Base-by-base conservation (phyloP, 1,140 invertebrate species). In the Papilio xuthus region DNA sequence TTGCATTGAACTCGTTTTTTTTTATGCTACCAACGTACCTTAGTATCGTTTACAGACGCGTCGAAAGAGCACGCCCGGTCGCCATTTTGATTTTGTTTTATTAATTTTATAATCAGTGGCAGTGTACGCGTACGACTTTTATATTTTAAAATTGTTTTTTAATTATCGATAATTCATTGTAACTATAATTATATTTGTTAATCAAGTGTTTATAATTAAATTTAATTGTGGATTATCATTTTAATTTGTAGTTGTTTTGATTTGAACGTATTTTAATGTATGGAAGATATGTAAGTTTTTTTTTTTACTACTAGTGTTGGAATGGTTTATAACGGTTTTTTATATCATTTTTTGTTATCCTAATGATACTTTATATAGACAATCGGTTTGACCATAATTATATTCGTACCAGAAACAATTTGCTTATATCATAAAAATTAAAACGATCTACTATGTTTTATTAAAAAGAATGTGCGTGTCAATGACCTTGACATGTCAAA, bases 271-370 rank as follows among this genome's bases (percentile, higher is more conserved):
- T 47, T 47, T 37, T 47, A 47, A 18, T 53, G 18, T 1, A 53
- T 53, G 50, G 50, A 53, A 53, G 50, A 53, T 53, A 53, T 53
- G 18, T 53, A n/a, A n/a, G 50, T 53, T 53, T 53, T 44, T 12
- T 18, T 53, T 4, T 53, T 53, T 53, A 18, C 13, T 53, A 53
- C 50, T 53, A 53, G 18, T n/a, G 50, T n/a, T 53, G 7, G 50
- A 18, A 53, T 53, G 50, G 7, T 8, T n/a, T n/a, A n/a, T 53
- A 53, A 53, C 50, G 18, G 50, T 53, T 53, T 53, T 50, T 50
- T 6, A n/a, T 18, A 7, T 18, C 32, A 7, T 18, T 18, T 50
- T 53, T 53, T 53, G 50, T 53, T 53, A 53, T 53, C 4, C 18
- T 53, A 53, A 53, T 53, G 50, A 53, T 53, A 53, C 4, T 53